Base-by-base conservation (phyloP, 2,113 vertebrate genomes). In the Bubo blakistoni region DNA sequence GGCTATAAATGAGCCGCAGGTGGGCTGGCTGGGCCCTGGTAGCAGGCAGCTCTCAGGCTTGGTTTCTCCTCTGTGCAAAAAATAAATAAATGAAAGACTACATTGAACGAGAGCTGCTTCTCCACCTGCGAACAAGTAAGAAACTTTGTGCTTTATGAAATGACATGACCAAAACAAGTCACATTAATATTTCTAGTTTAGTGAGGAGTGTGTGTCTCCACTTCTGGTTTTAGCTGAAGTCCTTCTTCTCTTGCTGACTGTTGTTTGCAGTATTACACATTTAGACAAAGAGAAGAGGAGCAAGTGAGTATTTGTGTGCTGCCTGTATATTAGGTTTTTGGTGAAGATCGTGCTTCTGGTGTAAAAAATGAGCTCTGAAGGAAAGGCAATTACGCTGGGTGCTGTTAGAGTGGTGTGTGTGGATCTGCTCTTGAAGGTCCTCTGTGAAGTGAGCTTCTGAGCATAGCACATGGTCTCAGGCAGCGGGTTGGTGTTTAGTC, bases 251-350 rank as follows among this genome's bases (percentile, higher is more conserved):
- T 79, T 78, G n/a, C 14, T 67, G 5, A 7, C 7, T 9, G 29
- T 7, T 16, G 0, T 36, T 63, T 61, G 49, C 11, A 69, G 34
- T 13, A 14, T 54, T 16, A 3, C 13, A 7, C 18, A 4, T 36
- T 9, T 26, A 72, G 18, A 9, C 10, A 34, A 81, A 46, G 44
- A 26, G 34, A 49, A 73, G 7, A 72, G 44, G 58, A 51, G 8
- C 18, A n/a, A 16, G 36, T 5, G 16, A 11, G 5, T 34, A 5
- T 44, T 25, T 55, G 26, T 62, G 30, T 72, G 55, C 54, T 72
- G 27, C 18, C 10, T 32, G 1, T 25, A 0, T 4, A 13, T 3
- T 2, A 34, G 8, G 34, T 2, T 65, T 55, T 44, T 38, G 51
- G 38, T 63, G 81, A 19, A 69, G 24, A 6, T 17, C 8, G 25